Base-by-base conservation (phyloP, 2,797 vertebrate species). In the Aldrovandia affinis region DNA sequence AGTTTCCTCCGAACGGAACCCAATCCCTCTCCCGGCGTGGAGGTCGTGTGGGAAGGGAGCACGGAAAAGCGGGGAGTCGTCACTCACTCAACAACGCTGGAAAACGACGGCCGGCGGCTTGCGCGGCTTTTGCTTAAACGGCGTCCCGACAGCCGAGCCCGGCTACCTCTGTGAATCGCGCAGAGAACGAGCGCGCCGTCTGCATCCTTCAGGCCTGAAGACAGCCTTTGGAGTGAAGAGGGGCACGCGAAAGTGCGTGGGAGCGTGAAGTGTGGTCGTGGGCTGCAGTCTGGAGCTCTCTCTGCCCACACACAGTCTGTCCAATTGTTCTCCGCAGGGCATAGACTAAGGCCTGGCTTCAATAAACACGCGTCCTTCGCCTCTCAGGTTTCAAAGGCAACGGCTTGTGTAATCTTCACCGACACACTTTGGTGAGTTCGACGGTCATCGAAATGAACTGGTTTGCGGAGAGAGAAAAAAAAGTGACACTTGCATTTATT, bases 1-100 rank as follows among this genome's bases (percentile, higher is more conserved):
- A 68, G 83, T 80, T 86, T 91, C 83, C 85, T 91, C 88, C 90
- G 86, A 89, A 89, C 86, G 87, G 90, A 93, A 91, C 89, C 90
- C 65, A 88, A 91, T 93, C 90, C 90, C 85, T 84, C 85, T 84
- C 85, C 33, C 28, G n/a, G 22, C 61, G 39, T 55, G 39, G 61
- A 81, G 84, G 80, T 44, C 42, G 65, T 81, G 52, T 63, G 84
- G 42, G 57, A 28, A 81, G 18, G 70, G n/a, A 59, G 78, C 77
- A 28, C 47, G 33, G 83, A 42, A 80, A 80, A 80, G 47, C 10
- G 68, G 57, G 47, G 28, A 30, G 78, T 39, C n/a, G 50, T 68
- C 68, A 78, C 44, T 68, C 47, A n/a, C n/a, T n/a, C n/a, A n/a
- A n/a, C n/a, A n/a, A n/a, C n/a, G n/a, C n/a, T n/a, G n/a, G n/a